These are phyloP conservation scores for Schizaphis graminum DNA, from an alignment of 2,888 invertebrate species.

Conservation along the genomic window DNA sequence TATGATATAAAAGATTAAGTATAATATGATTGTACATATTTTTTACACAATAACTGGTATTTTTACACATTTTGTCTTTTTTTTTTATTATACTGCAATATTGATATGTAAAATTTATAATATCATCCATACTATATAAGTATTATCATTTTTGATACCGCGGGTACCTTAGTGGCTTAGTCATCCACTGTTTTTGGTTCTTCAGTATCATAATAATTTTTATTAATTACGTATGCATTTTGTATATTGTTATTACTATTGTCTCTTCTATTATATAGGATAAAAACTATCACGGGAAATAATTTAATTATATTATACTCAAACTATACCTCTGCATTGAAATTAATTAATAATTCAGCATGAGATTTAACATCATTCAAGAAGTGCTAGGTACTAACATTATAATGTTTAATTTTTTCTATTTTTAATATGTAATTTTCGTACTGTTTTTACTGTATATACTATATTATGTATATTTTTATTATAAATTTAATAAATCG, in stretches of 20 bases:
- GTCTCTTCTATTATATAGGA: not conserved
- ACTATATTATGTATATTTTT: not conserved
- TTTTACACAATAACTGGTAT: not conserved
- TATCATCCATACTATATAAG: not conserved
- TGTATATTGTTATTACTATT: not conserved
- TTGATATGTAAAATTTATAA: not conserved
- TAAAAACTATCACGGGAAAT: not conserved
- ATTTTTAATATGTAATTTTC: not conserved
- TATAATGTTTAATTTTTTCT: not conserved
- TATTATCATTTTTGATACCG: not conserved
- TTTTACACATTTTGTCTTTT: not conserved
- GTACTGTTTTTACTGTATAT: not conserved
- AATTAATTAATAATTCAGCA: not conserved
- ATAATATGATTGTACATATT: fast-evolving
- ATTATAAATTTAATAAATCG: not conserved
- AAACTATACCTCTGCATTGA: not conserved
- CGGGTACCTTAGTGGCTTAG: not conserved
- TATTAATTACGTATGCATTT: not conserved
- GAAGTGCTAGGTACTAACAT: not conserved
- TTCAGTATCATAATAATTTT: not conserved
- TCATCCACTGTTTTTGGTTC: not conserved
- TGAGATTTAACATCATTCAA: not conserved
- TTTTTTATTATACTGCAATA: not conserved
- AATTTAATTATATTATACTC: not conserved
- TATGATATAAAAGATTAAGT: not conserved